Base-by-base conservation (phyloP, 1,140 invertebrate genomes). In the Melanaphis sacchari region DNA sequence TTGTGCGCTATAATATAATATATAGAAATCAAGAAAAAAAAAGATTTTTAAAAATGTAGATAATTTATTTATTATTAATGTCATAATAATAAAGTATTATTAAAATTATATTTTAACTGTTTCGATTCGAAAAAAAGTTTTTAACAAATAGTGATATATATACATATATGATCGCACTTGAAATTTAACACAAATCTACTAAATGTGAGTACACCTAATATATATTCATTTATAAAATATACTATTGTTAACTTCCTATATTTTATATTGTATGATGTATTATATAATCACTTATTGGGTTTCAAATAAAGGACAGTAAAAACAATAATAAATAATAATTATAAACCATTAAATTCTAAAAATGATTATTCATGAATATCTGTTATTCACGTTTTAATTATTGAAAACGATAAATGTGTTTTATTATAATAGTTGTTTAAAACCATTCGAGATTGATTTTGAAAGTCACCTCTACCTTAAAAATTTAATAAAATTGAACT, bases 151-250 rank as follows among this genome's bases (percentile, higher is more conserved):
- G 46, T 54, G 49, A 26, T 22, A 89, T n/a, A n/a, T n/a, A n/a
- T n/a, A n/a, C n/a, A n/a, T n/a, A n/a, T 8, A 31, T 41, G 38
- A 90, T 90, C 6, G 31, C 38, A 5, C 6, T 59, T 15, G 88
- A 22, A 59, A 41, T 40, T 41, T 90, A 59, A 59, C 26, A 31
- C 36, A 66, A 90, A 59, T 90, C 38, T 54, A 59, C 52, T 90
- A 90, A 90, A 90, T 90, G 89, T 90, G 24, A 90, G 89, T 90
- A 59, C 38, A 7, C n/a, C 1, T 40, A 31, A 89, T 36, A 49
- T 49, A 24, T 52, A 52, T 89, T 9, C 24, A 24, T n/a, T n/a
- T n/a, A n/a, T n/a, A n/a, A n/a, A n/a, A n/a, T n/a, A n/a, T n/a
- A n/a, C 15, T 87, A 87, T 43, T 85, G 21, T 87, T n/a, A n/a